Conservation (phyloP, 1,140 invertebrate genomes). For the Oncopeltus fasciatus region DNA sequence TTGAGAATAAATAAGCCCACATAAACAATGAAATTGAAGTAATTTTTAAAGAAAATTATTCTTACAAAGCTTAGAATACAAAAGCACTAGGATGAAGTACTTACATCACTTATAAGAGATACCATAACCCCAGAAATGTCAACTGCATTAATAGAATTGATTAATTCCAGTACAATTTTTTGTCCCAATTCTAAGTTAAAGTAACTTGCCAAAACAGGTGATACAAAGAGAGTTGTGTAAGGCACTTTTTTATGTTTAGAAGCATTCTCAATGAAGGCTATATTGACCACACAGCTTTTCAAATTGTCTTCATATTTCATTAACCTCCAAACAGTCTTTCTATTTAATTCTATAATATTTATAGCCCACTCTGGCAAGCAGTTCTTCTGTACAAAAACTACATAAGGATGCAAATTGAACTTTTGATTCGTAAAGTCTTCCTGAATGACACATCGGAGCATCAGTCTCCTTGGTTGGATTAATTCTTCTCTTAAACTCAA, state of each 20-base stretch:
- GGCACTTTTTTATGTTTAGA: not conserved
- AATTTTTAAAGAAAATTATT: too few relatives aligned
- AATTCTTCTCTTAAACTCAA: not conserved
- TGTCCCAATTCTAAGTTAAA: constrained; percentile 3
- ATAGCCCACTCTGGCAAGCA: not conserved
- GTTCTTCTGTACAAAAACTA: constrained; percentile 13
- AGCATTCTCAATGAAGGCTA: not conserved
- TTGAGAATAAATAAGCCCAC: too few relatives aligned
- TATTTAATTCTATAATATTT: not conserved
- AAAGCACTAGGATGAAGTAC: too few relatives aligned
- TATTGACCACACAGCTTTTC: not conserved
- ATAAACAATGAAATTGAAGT: too few relatives aligned
- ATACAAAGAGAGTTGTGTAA: constrained; percentile 4
- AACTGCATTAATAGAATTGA: not conserved
- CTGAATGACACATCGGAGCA: constrained; percentile 1
- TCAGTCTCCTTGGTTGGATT: not conserved
- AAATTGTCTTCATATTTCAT: not conserved
- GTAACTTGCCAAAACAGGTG: constrained; percentile 2
- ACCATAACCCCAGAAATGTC: constrained; percentile 3
- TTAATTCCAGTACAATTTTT: constrained; percentile 6
- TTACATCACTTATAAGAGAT: constrained; percentile 2
- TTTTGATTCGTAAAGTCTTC: not conserved
- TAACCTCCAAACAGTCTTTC: constrained; percentile 1
- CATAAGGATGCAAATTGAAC: constrained; percentile 16
- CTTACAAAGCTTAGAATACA: too few relatives aligned